phyloP scores from a whole-genome alignment of 2,888 invertebrate species.

The Lucinisca nassula region DNA sequence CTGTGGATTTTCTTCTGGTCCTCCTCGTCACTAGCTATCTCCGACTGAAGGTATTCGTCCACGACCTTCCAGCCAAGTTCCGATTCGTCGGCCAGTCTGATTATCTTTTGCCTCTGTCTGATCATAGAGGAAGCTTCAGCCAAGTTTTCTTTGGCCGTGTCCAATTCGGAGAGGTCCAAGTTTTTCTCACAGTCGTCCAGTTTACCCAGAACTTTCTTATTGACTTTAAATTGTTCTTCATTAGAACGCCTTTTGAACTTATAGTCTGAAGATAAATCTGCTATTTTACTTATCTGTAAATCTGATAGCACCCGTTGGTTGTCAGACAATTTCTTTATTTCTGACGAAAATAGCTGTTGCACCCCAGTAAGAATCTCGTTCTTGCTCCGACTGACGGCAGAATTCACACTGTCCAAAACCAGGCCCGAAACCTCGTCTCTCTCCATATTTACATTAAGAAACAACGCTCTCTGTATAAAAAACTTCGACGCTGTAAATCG shows the following conservation, averaged over 20 bases:
- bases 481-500: too few species aligned
- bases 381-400: background rate
- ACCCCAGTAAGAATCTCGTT: background rate
- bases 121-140: background rate
- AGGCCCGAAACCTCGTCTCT: too few species aligned
- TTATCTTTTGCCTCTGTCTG: background rate
- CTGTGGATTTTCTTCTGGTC: background rate
- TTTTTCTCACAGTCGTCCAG: background rate
- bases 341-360: background rate
- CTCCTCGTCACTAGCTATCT: background rate
- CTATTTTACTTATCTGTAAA: background rate
- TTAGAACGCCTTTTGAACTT: background rate
- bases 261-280: background rate
- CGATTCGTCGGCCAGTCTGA: background rate
- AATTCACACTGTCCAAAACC: too few species aligned
- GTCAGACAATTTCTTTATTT: background rate
- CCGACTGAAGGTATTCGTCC: background rate
- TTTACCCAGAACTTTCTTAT: background rate
- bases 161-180: background rate
- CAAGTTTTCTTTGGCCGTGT: background rate
- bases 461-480: too few species aligned
- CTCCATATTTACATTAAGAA: too few species aligned
- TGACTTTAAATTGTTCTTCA: background rate
- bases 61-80: background rate
- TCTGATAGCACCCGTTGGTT: background rate